Evolutionary conservation across 2,797 vertebrate species (phyloP), one percentile per base, ranked within the genome.

Genomic region (Pelodytes ibericus): DNA sequence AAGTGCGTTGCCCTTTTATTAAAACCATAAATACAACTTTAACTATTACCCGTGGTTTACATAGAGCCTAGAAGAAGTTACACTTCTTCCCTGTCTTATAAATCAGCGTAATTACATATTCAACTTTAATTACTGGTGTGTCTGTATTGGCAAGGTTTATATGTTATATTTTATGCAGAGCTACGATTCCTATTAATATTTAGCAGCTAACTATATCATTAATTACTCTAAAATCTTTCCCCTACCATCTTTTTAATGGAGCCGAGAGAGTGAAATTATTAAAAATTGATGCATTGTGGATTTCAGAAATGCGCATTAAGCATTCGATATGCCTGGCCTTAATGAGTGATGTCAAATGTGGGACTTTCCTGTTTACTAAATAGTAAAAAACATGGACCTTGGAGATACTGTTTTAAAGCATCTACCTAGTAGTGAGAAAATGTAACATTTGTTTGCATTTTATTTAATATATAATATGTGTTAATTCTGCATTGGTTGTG

Each of bases 151-250:
- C 87, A 92, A 91, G 92, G 91, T 96, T 96, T 96, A 95, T 93
- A 95, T 87, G 90, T 93, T 91, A 95, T 95, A 95, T 97, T 96
- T 96, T 96, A 96, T 96, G 94, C 93, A 94, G 90, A 93, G 91
- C 94, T 91, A 93, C 87, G 83, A 88, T 94, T 94, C 91, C 89
- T 94, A 95, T 98, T 98, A 98, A 97, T 97, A 98, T 97, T 96
- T 95, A 96, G 94, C 89, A 95, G 93, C 93, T 94, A 94, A 94
- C 93, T 94, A 94, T 94, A 92, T 94, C 94, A 95, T 97, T 98
- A 96, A 98, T 98, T 96, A 97, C 94, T 93, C 93, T 93, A 94
- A 96, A 96, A 91, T 92, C 90, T 92, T 93, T 93, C 88, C 93
- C 88, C 88, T 91, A 94, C 93, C 91, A 90, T 95, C 91, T 93